These are phyloP conservation scores for Ochotona princeps DNA, from an alignment of 2,113 vertebrate species.

Conservation along the genomic window DNA sequence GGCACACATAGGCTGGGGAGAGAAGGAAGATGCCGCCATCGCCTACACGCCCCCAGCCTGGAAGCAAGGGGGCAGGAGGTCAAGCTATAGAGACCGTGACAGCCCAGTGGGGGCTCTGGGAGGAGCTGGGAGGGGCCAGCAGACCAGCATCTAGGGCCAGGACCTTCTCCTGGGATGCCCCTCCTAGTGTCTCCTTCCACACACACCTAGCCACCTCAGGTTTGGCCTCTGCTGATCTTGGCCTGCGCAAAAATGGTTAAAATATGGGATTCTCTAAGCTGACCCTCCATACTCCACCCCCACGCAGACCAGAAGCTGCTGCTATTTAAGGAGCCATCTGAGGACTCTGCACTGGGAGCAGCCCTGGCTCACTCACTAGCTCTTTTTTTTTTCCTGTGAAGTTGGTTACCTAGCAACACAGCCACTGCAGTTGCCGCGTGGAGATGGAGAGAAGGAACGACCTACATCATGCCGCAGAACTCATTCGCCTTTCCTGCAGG, in stretches of 20 bases:
- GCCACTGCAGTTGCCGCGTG: slow-evolving; percentile 79
- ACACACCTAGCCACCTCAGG: background rate
- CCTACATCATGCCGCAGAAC: slow-evolving; percentile 80
- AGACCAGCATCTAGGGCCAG: background rate
- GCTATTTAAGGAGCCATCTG: slow-evolving; percentile 87
- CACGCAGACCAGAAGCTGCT: slow-evolving; percentile 43
- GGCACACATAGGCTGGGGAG: background rate
- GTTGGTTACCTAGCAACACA: slow-evolving; percentile 87
- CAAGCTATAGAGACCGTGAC: background rate
- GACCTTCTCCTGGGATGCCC: background rate
- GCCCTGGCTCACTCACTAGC: slow-evolving; percentile 24
- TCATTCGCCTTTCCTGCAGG: slow-evolving; percentile 73
- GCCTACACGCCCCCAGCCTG: background rate
- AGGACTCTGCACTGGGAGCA: slow-evolving; percentile 72
- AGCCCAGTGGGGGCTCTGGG: background rate
- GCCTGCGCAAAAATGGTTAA: slow-evolving; percentile 79
- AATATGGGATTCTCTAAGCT: slow-evolving; percentile 79
- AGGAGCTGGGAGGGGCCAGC: background rate
- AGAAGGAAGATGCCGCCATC: background rate
- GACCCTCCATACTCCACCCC: slow-evolving; percentile 57
- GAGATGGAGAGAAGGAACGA: slow-evolving; percentile 81
- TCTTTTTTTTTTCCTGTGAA: slow-evolving; percentile 68
- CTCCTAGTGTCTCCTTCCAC: no score
- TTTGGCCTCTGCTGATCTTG: background rate
- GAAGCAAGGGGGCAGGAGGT: background rate